Evolutionary conservation across 2,797 vertebrate species (phyloP), one percentile per base, ranked within the genome.

Genomic region (Galagoides demidoff): DNA sequence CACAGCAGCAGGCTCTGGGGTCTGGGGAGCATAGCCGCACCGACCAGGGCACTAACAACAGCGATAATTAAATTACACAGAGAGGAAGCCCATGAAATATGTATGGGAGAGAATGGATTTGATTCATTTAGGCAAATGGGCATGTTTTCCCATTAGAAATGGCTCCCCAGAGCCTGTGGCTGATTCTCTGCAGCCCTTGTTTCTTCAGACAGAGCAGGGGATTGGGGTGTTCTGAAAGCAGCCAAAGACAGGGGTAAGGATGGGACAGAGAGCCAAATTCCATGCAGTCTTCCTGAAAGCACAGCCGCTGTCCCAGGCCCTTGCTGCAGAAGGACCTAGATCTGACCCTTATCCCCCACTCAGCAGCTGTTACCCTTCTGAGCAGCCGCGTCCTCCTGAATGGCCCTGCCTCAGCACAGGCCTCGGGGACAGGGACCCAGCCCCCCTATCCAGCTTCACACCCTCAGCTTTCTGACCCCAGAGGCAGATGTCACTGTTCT

Each of bases 1-100:
- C 45, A 66, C 82, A 89, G 23, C 55, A 59, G 59, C 83, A 74
- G 71, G 82, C 77, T 96, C 96, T 0, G 5, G 81, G 84, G 77
- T 90, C n/a, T n/a, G 63, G 66, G 79, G 82, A 95, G 76, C 14
- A n/a, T 45, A 55, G 20, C 82, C 17, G 45, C 73, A 90, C 89
- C 89, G 73, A 94, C 71, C 68, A 43, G 76, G 83, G 90, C 86
- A 95, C 79, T 87, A 95, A 94, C 93, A 92, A 92, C 84, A 5
- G 94, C 39, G 94, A 96, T 97, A 95, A 97, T 97, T 96, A 96
- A 97, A 96, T 97, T 96, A 97, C 92, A 71, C 90, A 70, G 90
- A 95, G 74, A 96, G 88, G 94, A 95, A 95, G 92, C 85, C 90
- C 90, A 96, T 97, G 96, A 97, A 97, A 97, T 95, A 97, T 94